Evolutionary conservation across 1,140 invertebrate species (phyloP).

Genomic region (Drosophila micromelanica): DNA sequence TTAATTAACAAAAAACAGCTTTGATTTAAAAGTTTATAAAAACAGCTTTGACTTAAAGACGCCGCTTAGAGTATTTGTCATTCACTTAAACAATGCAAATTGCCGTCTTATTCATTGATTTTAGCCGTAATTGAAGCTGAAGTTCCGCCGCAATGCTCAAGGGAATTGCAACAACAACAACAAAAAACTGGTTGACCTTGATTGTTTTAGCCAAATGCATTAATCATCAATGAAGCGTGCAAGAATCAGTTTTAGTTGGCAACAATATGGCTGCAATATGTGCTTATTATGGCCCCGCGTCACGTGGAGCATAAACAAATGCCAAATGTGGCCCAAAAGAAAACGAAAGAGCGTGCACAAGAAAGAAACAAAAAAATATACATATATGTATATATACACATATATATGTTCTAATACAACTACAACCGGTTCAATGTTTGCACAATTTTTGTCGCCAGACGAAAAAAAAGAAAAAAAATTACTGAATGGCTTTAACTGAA

Average conservation of each 20-base stretch:
- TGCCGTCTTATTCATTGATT: slow-evolving; percentile 56
- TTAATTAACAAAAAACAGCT: background rate
- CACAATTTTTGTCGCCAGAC: slow-evolving; percentile 77
- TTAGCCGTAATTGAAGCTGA: slow-evolving; percentile 56
- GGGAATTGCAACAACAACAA: slow-evolving; percentile 17
- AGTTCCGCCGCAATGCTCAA: slow-evolving; percentile 41
- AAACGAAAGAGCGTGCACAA: slow-evolving; percentile 8
- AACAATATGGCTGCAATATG: slow-evolving; percentile 24
- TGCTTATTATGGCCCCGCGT: slow-evolving; percentile 25
- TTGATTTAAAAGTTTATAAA: background rate
- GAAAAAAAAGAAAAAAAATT: slow-evolving; percentile 54
- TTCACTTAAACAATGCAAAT: slow-evolving; percentile 1
- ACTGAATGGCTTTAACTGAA: slow-evolving; percentile 58
- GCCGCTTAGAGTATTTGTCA: background rate
- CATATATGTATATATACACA: background rate
- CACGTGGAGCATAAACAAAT: slow-evolving; percentile 57
- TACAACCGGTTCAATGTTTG: slow-evolving; percentile 81
- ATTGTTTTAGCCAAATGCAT: slow-evolving; percentile 48
- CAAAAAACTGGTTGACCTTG: slow-evolving; percentile 65
- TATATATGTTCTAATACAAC: slow-evolving; percentile 40
- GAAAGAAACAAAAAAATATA: slow-evolving; percentile 8
- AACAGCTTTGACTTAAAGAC: background rate
- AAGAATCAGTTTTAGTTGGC: slow-evolving; percentile 43
- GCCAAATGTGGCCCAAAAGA: slow-evolving; percentile 17
- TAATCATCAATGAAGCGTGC: slow-evolving; percentile 79